Conservation (phyloP, 2,888 invertebrate species). For the Chloromyia formosa region DNA sequence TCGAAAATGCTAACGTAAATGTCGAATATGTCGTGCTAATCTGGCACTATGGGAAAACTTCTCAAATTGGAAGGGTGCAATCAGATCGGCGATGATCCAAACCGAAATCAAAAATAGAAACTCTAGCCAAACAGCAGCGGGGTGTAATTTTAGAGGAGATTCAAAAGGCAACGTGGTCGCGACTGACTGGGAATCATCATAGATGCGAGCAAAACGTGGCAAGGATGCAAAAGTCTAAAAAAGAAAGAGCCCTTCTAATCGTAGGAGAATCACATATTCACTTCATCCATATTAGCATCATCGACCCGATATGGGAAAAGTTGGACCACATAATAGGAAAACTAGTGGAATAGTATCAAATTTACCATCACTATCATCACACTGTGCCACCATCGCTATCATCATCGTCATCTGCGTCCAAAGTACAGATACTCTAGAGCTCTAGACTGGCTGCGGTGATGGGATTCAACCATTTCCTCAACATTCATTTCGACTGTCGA, state of each 20-base stretch:
- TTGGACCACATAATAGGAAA: conserved; percentile 24
- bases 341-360: conserved; percentile 29
- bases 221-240: background rate
- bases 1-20: conserved; percentile 22
- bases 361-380: conserved; percentile 9
- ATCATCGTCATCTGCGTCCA: conserved; percentile 32
- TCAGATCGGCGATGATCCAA: conserved; percentile 44
- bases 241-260: no score
- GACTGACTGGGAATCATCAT: background rate
- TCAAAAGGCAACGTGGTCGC: no score
- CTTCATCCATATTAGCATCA: no score
- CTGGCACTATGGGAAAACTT: conserved; percentile 33
- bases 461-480: conserved; percentile 21
- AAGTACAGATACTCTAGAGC: background rate
- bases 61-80: conserved; percentile 34
- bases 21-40: conserved; percentile 42
- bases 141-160: background rate
- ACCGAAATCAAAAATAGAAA: conserved; percentile 35
- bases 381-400: conserved; percentile 1
- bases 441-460: background rate
- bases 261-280: no score
- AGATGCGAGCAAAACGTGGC: background rate
- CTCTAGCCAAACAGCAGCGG: background rate
- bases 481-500: conserved; percentile 13
- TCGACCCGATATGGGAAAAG: no score